These are phyloP conservation scores for Cheilosia soror DNA, from an alignment of 2,888 invertebrate genomes.

Conservation along the genomic window DNA sequence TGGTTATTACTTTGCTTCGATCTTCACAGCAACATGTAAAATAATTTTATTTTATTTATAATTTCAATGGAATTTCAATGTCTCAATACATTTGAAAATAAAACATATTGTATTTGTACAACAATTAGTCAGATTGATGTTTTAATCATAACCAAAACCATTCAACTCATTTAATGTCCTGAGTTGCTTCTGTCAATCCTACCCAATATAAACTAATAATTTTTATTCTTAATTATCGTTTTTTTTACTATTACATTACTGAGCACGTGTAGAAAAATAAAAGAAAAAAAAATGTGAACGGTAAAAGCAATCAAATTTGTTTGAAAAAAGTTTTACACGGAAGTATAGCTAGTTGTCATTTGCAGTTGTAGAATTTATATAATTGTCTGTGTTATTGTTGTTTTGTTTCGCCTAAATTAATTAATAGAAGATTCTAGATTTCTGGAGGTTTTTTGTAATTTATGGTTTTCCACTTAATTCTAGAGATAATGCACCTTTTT, in stretches of 20 bases:
- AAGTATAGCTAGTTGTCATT: neutral
- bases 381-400: neutral
- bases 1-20: constrained; percentile 2
- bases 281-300: neutral
- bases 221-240: neutral
- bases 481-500: constrained; percentile 34
- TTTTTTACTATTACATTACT: neutral
- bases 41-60: neutral
- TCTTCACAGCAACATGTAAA: neutral
- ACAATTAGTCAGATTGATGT: constrained; percentile 2
- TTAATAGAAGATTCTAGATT: constrained; percentile 38
- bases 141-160: constrained; percentile 1
- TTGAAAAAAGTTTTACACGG: neutral
- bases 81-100: neutral
- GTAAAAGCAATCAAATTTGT: neutral
- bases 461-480: constrained; percentile 35
- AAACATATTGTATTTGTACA: too few relatives aligned
- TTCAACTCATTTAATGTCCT: constrained; percentile 5
- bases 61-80: constrained; percentile 7
- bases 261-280: constrained; percentile 18
- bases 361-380: neutral
- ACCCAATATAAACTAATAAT: neutral
- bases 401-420: constrained; percentile 15
- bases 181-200: neutral
- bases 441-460: neutral